phyloP scores from a whole-genome alignment of 2,888 invertebrate genomes.

The Esperia sulphurella region DNA sequence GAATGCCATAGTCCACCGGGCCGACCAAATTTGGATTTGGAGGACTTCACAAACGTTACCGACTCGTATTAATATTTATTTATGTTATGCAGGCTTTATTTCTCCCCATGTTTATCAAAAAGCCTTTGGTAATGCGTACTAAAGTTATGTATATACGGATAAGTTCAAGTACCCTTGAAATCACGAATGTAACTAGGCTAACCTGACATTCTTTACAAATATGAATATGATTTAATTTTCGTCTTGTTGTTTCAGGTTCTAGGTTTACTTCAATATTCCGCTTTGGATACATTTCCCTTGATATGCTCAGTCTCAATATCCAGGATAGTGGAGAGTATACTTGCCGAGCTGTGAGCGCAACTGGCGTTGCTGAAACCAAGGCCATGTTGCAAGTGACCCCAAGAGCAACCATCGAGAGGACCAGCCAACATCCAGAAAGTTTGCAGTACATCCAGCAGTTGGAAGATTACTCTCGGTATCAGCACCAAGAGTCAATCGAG shows the following conservation, averaged over 20 bases:
- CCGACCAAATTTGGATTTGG: too few relatives aligned
- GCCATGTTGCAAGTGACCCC: constrained; percentile 89
- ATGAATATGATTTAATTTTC: too few relatives aligned
- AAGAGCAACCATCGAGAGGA: constrained; percentile 90
- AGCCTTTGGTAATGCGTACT: too few relatives aligned
- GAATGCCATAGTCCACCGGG: too few relatives aligned
- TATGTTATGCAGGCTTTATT: too few relatives aligned
- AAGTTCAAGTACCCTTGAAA: too few relatives aligned
- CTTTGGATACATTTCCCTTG: constrained; percentile 98
- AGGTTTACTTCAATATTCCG: constrained; percentile 96
- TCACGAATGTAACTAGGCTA: background rate
- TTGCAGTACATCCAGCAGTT: constrained; percentile 93
- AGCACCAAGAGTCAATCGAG: constrained; percentile 90
- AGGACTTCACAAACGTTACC: too few relatives aligned
- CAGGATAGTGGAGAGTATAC: constrained; percentile 95
- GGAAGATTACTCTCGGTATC: constrained; percentile 93
- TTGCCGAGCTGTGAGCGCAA: constrained; percentile 91
- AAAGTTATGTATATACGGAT: too few relatives aligned
- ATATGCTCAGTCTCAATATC: constrained; percentile 90
- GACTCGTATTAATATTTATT: too few relatives aligned
- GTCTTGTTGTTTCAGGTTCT: constrained; percentile 83
- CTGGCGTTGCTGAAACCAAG: constrained; percentile 92
- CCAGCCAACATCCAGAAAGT: constrained; percentile 94
- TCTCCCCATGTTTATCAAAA: too few relatives aligned
- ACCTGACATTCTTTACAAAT: background rate